Evolutionary conservation across 2,797 vertebrate species (phyloP).

Genomic region (Catostomus latipinnis): DNA sequence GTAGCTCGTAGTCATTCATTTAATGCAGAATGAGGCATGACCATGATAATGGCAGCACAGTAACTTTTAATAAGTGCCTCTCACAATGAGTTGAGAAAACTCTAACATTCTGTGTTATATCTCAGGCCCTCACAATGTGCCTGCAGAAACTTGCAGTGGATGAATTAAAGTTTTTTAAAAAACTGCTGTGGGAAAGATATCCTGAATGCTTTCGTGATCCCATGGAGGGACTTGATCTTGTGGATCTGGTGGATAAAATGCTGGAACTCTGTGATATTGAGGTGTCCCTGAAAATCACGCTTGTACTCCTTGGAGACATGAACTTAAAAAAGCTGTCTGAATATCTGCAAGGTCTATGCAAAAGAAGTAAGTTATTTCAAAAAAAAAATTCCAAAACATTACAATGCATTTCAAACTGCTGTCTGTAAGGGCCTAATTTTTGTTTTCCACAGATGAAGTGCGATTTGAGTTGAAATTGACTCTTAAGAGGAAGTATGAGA

Average conservation of each 20-base stretch:
- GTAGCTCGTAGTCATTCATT: neutral
- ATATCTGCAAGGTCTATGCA: constrained; percentile 61
- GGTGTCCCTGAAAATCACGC: constrained; percentile 69
- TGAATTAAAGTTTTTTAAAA: constrained; percentile 62
- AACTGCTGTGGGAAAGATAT: constrained; percentile 69
- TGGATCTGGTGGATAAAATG: constrained; percentile 74
- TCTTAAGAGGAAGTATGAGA: constrained; percentile 70
- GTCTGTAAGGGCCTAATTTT: constrained; percentile 4
- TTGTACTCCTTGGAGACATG: constrained; percentile 63
- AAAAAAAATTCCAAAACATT: neutral
- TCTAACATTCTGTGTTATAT: constrained; percentile 8
- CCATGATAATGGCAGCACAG: neutral
- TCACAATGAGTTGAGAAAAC: neutral
- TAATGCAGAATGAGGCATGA: too few relatives aligned
- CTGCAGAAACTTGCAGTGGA: constrained; percentile 57
- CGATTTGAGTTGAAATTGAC: constrained; percentile 65
- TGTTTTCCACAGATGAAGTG: constrained; percentile 72
- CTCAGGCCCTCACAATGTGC: constrained; percentile 65
- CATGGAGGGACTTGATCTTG: constrained; percentile 65
- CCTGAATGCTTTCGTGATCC: constrained; percentile 65
- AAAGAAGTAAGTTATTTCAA: constrained; percentile 68
- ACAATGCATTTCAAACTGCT: neutral
- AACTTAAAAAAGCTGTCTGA: constrained; percentile 50
- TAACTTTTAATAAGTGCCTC: neutral
- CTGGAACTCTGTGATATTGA: constrained; percentile 68